Conservation (phyloP, 64 coral and sea anemone species). For the Porites lutea region DNA sequence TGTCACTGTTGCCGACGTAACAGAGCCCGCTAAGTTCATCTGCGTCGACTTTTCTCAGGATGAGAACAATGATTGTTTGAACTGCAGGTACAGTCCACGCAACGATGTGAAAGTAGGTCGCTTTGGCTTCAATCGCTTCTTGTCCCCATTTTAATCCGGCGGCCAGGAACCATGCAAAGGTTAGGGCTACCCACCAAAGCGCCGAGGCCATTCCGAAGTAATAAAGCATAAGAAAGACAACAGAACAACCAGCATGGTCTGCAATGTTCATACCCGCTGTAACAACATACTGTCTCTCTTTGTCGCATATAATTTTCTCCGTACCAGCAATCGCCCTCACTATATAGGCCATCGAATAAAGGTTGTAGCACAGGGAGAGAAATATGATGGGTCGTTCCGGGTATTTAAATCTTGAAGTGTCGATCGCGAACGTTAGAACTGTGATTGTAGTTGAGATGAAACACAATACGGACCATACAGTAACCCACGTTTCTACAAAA, state of each 20-base stretch:
- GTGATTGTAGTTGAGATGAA: constrained; percentile 86
- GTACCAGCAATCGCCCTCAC: constrained; percentile 80
- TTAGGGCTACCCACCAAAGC: constrained; percentile 94
- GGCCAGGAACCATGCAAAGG: constrained; percentile 89
- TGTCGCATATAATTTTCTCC: constrained; percentile 83
- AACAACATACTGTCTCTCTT: constrained; percentile 70
- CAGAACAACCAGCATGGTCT: constrained; percentile 83
- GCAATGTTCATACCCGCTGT: constrained; percentile 89
- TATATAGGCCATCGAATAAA: constrained; percentile 88
- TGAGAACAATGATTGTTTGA: constrained; percentile 93
- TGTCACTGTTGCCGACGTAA: constrained; percentile 82
- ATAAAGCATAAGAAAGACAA: constrained; percentile 96
- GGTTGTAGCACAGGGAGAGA: constrained; percentile 92
- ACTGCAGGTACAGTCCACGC: constrained; percentile 94
- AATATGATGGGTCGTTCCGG: constrained; percentile 96
- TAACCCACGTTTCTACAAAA: constrained; percentile 85
- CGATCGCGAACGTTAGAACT: constrained; percentile 90
- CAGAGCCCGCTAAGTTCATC: constrained; percentile 90
- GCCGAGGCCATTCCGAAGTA: constrained; percentile 99
- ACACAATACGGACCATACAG: constrained; percentile 89
- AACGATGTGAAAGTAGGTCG: constrained; percentile 85
- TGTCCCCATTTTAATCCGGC: constrained; percentile 95
- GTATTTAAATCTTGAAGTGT: constrained; percentile 92
- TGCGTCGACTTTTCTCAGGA: constrained; percentile 86
- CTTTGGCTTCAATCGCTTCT: constrained; percentile 92